phyloP scores from a whole-genome alignment of 2,113 vertebrate genomes.

The Opisthocomus hoazin region DNA sequence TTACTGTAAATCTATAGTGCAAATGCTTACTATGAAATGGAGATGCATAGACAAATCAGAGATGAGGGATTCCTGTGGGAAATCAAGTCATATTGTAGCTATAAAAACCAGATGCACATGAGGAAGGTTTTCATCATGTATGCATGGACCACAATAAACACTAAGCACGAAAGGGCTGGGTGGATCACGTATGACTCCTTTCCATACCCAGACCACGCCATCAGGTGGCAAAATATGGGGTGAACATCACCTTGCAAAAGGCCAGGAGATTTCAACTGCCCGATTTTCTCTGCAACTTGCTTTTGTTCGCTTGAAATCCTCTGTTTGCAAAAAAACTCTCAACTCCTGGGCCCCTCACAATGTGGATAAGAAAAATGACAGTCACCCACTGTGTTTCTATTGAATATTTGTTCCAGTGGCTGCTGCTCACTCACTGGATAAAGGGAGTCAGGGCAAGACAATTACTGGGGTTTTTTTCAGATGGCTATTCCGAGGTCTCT shows the following conservation, averaged over 20 bases:
- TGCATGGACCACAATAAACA: not conserved
- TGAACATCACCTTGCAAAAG: not conserved
- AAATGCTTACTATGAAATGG: not conserved
- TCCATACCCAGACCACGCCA: not conserved
- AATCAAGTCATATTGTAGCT: not conserved
- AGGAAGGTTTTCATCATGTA: not conserved
- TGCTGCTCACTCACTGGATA: not conserved
- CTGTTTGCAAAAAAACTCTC: not conserved
- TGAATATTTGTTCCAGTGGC: not conserved
- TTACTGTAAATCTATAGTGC: not conserved
- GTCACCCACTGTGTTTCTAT: not conserved
- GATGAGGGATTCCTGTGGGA: not conserved
- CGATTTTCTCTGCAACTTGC: not conserved
- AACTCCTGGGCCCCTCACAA: not conserved
- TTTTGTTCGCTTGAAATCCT: slow-evolving; percentile 22
- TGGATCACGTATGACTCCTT: not conserved
- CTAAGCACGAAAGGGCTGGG: fast-evolving
- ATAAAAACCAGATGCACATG: fast-evolving
- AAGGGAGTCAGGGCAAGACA: not conserved
- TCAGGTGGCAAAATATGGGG: not conserved
- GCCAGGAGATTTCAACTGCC: not conserved
- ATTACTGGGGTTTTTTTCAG: not conserved
- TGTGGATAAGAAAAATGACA: not conserved
- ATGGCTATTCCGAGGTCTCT: not conserved
- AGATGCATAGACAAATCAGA: not conserved